These are phyloP conservation scores for Listrodromus nycthemerus DNA, from an alignment of 2,888 invertebrate species.

Conservation along the genomic window DNA sequence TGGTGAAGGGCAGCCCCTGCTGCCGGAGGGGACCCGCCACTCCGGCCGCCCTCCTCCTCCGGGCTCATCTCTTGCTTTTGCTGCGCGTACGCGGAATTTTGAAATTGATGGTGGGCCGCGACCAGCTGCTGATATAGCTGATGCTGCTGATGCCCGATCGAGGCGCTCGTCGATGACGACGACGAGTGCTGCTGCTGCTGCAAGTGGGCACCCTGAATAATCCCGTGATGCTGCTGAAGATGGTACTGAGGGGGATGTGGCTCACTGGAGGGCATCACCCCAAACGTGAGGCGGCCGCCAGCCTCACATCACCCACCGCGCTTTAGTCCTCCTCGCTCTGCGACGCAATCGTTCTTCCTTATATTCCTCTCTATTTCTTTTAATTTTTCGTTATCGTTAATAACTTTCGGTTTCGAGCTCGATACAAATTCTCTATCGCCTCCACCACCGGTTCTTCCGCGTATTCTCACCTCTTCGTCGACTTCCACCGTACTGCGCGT, in stretches of 20 bases:
- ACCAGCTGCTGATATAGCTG: constrained; percentile 61
- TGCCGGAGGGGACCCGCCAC: constrained; percentile 84
- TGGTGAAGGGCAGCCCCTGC: constrained; percentile 83
- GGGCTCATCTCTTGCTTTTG: constrained; percentile 84
- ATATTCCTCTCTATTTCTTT: constrained; percentile 57
- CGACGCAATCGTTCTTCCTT: constrained; percentile 68
- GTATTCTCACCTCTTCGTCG: constrained; percentile 63
- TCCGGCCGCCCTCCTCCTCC: constrained; percentile 84
- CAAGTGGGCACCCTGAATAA: constrained; percentile 81
- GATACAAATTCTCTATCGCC: constrained; percentile 39
- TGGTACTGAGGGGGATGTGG: constrained; percentile 84
- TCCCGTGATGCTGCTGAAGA: constrained; percentile 81
- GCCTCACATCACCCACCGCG: constrained; percentile 84
- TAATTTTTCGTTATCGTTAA: constrained; percentile 63
- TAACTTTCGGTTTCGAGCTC: constrained; percentile 32
- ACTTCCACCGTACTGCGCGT: constrained; percentile 58
- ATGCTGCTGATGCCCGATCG: constrained; percentile 75
- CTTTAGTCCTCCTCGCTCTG: constrained; percentile 72
- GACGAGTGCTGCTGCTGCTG: constrained; percentile 78
- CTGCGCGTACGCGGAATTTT: constrained; percentile 83
- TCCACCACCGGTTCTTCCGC: constrained; percentile 62
- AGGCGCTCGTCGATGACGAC: constrained; percentile 78
- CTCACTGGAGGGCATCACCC: constrained; percentile 84
- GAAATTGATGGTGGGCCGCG: constrained; percentile 76
- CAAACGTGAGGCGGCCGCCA: constrained; percentile 83